Base-by-base conservation (phyloP, 1,140 invertebrate genomes). In the Choristoneura fumiferana region DNA sequence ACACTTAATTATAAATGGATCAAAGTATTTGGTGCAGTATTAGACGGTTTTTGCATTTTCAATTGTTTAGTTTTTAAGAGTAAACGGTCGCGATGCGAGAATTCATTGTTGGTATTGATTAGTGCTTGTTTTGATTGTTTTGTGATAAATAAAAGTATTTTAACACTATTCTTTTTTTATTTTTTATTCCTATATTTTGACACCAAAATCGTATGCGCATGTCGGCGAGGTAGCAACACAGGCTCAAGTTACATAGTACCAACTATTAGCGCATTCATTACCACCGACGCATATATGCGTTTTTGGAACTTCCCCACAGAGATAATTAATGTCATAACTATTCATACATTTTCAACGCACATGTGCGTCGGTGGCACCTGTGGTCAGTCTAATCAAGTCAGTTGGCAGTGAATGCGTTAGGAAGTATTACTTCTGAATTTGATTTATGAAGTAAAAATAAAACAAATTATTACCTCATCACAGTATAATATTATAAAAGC, bases 71-170 rank as follows among this genome's bases (percentile, higher is more conserved):
- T 54, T 54, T 54, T 8, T 54, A 54, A 36, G 52, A 29, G 6
- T 55, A 55, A 36, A 2, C 10, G 18, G 35, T 38, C 54, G 10
- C 29, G 35, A 54, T 35, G n/a, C 12, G 53, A 37, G 14, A 18
- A 14, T 37, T 14, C 37, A 22, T 37, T 55, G 29, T 58, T 52
- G 8, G 38, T 69, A 65, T 61, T 68, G 57, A 68, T 68, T 72
- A 65, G 60, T 70, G 67, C 67, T 73, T 69, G 67, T 77, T 77
- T 64, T 67, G 53, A 56, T 77, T 75, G 73, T 76, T 80, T 76
- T 73, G 69, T 61, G 60, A 65, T 59, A 63, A 71, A 71, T 80
- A 73, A 73, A 76, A 71, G 29, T 73, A 71, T 75, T 70, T 75
- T 66, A 62, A 62, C 58, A 61, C 35, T 14, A 37, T 9, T n/a